These are phyloP conservation scores for Scopus umbretta DNA, from an alignment of 2,113 vertebrate genomes.

Conservation along the genomic window DNA sequence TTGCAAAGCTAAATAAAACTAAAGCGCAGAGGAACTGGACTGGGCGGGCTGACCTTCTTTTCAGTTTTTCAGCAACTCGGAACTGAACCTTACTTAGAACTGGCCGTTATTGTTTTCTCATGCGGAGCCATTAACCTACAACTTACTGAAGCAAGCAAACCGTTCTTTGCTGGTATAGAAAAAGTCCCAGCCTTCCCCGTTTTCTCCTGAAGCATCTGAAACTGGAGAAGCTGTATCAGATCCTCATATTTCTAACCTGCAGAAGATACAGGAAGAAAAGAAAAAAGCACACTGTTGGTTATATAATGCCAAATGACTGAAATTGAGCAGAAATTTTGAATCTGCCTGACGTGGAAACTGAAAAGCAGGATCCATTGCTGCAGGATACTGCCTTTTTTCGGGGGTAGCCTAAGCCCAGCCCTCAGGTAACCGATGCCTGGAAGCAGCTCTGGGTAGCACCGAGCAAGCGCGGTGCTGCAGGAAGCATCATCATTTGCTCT, in stretches of 20 bases:
- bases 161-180: not conserved
- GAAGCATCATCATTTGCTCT: not conserved
- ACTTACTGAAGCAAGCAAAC: not conserved
- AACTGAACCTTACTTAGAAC: not conserved
- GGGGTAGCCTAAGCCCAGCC: not conserved
- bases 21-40: not conserved
- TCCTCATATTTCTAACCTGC: not conserved
- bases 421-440: accelerated
- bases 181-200: not conserved
- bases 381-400: not conserved
- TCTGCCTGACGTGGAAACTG: not conserved
- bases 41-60: conserved; percentile 6
- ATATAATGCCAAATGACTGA: not conserved
- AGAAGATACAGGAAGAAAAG: not conserved
- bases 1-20: conserved; percentile 28
- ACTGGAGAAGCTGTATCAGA: not conserved
- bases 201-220: not conserved
- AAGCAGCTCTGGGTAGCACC: not conserved
- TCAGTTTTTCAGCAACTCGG: not conserved
- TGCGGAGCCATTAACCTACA: not conserved
- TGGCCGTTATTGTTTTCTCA: not conserved
- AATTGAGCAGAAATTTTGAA: not conserved
- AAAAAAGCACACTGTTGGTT: not conserved
- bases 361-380: not conserved
- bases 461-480: not conserved